Evolutionary conservation across 2,797 vertebrate genomes (phyloP).

Genomic region (Sphenopsis melanotis): DNA sequence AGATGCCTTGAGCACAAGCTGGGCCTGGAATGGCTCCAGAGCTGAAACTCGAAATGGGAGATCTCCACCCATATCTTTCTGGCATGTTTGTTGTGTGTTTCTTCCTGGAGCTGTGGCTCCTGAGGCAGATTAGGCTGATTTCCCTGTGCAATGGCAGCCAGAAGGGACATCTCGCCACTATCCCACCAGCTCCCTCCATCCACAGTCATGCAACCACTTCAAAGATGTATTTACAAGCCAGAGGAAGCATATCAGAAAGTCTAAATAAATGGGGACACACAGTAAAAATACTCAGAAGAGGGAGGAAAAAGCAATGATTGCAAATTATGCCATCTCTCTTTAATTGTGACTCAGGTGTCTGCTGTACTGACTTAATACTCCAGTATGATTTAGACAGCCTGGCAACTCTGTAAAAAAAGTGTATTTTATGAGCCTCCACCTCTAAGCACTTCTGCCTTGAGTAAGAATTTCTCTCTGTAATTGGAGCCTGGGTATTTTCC

Average conservation of each 20-base stretch:
- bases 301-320: not conserved
- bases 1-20: not conserved
- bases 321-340: not conserved
- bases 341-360: rapidly evolving
- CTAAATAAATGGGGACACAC: not conserved
- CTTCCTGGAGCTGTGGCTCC: not conserved
- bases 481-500: not conserved
- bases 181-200: not conserved
- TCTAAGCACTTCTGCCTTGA: not conserved
- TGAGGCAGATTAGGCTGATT: not conserved
- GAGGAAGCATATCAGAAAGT: not conserved
- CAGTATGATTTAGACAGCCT: not conserved
- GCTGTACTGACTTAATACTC: not conserved
- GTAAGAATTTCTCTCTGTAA: not conserved
- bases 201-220: rapidly evolving
- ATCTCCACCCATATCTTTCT: not conserved
- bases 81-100: not conserved
- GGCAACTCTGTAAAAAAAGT: not conserved
- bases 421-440: not conserved
- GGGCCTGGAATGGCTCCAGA: not conserved
- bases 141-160: rapidly evolving
- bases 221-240: not conserved
- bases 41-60: not conserved
- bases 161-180: not conserved
- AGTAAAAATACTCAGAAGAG: not conserved